Percentiles rank a stretch among this genome's conserved stretches.
Evolutionary conservation across 2,113 vertebrate species (phyloP).

Genomic region (Neomonachus schauinslandi): DNA sequence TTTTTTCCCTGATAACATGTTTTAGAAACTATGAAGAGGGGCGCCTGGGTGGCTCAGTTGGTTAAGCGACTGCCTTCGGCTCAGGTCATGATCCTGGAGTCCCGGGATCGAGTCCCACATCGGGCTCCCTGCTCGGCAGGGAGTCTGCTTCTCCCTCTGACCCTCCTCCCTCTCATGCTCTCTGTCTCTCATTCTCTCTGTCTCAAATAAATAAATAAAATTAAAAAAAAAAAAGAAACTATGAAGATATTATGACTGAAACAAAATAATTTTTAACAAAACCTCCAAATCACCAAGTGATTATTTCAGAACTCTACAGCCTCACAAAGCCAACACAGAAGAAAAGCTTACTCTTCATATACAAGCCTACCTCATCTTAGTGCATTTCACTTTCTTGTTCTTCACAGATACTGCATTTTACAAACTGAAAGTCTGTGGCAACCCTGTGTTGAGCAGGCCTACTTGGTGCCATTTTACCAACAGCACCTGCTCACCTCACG

Average conservation of each 20-base stretch:
- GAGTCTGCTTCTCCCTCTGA: no score
- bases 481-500: neutral
- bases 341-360: neutral
- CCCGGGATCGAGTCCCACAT: no score
- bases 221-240: no score
- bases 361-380: neutral
- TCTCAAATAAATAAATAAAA: no score
- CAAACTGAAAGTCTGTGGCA: neutral
- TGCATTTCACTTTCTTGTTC: neutral
- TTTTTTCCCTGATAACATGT: neutral
- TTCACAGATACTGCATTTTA: neutral
- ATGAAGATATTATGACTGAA: neutral
- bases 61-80: no score
- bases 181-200: no score
- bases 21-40: constrained; percentile 31
- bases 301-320: neutral
- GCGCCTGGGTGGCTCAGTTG: no score
- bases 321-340: neutral
- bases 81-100: no score
- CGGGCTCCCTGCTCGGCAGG: no score
- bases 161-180: no score
- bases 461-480: neutral
- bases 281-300: neutral
- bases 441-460: neutral
- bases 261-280: constrained; percentile 47